Conservation (phyloP, 2,888 invertebrate genomes). For the Stramonita haemastoma region DNA sequence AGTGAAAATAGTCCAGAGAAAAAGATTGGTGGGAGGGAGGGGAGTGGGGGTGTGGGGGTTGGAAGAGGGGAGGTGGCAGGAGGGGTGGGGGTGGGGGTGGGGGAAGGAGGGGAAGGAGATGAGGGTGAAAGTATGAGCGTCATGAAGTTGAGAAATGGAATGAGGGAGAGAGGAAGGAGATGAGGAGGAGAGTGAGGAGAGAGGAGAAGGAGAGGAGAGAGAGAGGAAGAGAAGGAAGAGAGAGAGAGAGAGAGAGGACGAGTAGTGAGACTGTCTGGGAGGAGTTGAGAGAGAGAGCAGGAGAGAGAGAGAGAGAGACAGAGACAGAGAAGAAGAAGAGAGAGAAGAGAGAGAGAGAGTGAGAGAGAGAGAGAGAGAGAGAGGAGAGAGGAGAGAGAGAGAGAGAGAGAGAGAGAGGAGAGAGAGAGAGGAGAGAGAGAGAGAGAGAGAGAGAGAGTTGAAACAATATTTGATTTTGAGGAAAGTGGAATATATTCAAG, state of each 20-base stretch:
- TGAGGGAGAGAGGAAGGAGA: too few species aligned
- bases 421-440: not conserved
- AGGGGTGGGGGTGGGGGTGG: too few species aligned
- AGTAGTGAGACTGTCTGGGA: too few species aligned
- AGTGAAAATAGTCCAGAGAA: not conserved
- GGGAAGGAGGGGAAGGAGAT: too few species aligned
- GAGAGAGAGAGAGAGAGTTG: not conserved
- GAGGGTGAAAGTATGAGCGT: too few species aligned
- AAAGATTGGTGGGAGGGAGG: too few species aligned
- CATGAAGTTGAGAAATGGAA: too few species aligned
- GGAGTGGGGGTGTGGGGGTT: too few species aligned
- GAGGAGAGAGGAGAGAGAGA: not conserved
- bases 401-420: slow-evolving; percentile 11
- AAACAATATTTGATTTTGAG: too few species aligned
- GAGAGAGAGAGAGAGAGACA: slow-evolving; percentile 20
- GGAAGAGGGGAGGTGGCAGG: too few species aligned
- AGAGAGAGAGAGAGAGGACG: not conserved
- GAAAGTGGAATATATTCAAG: too few species aligned
- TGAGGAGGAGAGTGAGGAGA: too few species aligned
- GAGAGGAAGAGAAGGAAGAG: not conserved
- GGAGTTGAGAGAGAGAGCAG: not conserved
- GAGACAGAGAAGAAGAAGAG: not conserved
- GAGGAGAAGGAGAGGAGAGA: not conserved
- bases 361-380: slow-evolving; percentile 19
- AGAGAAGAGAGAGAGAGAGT: not conserved